Evolutionary conservation across 2,113 vertebrate species (phyloP), one percentile per base, ranked within the genome.

Genomic region (Podilymbus podiceps): DNA sequence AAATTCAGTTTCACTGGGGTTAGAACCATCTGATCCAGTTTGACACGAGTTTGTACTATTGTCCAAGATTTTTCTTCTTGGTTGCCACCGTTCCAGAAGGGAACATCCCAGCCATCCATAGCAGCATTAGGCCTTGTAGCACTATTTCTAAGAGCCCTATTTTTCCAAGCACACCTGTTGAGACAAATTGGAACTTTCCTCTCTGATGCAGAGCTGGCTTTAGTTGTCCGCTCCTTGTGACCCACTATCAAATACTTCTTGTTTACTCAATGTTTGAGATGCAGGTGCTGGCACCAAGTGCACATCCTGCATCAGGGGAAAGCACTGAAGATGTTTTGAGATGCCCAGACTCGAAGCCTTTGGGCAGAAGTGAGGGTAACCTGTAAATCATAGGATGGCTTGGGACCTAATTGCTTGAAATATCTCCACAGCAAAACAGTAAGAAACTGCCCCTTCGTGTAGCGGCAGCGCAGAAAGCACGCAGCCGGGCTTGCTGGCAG

Each of bases 361-460:
- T 58, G 47, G 20, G 20, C 33, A 71, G 50, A 71, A 49, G n/a
- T 25, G 75, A 49, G 67, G 20, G 33, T 12, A 13, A 33, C 11
- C 38, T 49, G 11, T 47, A 58, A 67, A 22, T 5, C 11, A 17
- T 5, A 7, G 27, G 38, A 8, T 55, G 21, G 9, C 47, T 35
- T 84, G 73, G 35, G 24, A 78, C 56, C 16, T 38, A 16, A 40
- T 47, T 55, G 42, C 55, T 23, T 62, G 55, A 53, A 40, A 20
- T 53, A n/a, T 28, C 62, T 30, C 27, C 38, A 24, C 15, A 27
- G 23, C 22, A 53, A n/a, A 60, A 14, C 7, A 14, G 25, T 27
- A n/a, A 53, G 5, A n/a, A 67, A n/a, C 50, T 2, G 1, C 49
- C 59, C 22, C 52, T 27, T 17, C 1, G 3, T 1, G 0, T 6